Conservation (phyloP, 2,797 vertebrate species). For the Nyctalus aviator region DNA sequence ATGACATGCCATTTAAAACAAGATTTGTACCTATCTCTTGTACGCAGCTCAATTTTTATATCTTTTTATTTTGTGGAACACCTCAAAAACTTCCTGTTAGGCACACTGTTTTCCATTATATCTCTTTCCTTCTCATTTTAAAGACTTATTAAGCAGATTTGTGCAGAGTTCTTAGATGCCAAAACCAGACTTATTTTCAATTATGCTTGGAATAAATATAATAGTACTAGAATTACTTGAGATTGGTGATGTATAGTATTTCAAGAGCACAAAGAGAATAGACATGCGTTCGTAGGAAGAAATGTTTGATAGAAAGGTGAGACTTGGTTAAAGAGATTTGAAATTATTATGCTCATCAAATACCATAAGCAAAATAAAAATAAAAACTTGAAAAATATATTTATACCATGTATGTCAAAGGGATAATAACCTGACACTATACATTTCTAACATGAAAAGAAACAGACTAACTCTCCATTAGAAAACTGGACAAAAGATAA, state of each 20-base stretch:
- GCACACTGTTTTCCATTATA: background rate
- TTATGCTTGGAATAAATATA: constrained; percentile 27
- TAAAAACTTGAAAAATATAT: constrained; percentile 44
- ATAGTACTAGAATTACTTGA: background rate
- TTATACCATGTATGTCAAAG: constrained; percentile 42
- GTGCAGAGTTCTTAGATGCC: constrained; percentile 12
- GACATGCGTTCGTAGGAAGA: background rate
- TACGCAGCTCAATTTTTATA: constrained; percentile 3
- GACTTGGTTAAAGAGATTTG: constrained; percentile 11
- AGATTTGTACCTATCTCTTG: background rate
- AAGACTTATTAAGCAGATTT: constrained; percentile 17
- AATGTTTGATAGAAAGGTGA: constrained; percentile 37
- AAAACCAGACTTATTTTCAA: constrained; percentile 41
- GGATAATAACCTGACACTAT: background rate
- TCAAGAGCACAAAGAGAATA: background rate
- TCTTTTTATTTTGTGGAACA: constrained; percentile 21
- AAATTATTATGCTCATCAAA: background rate
- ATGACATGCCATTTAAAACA: background rate
- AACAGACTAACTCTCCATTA: background rate
- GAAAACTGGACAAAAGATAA: constrained; percentile 23
- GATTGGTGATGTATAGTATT: background rate
- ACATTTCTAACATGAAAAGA: constrained; percentile 9
- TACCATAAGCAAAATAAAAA: constrained; percentile 35
- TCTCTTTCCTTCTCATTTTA: constrained; percentile 32
- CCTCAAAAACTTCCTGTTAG: constrained; percentile 27